Conservation (phyloP, 2,797 vertebrate genomes). For the Xenops minutus region DNA sequence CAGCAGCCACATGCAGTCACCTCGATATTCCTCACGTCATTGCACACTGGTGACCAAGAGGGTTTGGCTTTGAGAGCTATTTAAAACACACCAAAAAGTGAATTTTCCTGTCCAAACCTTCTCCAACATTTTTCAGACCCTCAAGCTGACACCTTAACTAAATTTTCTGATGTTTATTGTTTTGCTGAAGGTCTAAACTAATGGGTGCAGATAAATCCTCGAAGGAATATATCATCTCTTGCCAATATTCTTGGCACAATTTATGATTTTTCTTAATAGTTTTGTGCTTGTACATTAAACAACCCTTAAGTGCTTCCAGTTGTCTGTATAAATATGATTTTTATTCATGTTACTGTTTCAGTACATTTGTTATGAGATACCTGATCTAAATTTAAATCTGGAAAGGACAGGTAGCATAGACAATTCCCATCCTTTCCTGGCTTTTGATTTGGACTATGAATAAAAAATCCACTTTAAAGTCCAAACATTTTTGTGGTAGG, state of each 20-base stretch:
- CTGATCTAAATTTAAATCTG: background rate
- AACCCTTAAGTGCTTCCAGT: background rate
- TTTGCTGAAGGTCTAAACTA: background rate
- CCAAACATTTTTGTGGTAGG: background rate
- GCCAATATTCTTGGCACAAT: background rate
- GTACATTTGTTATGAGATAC: background rate
- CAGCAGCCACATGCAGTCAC: background rate
- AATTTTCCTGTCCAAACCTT: background rate
- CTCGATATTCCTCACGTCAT: background rate
- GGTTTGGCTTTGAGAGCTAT: background rate
- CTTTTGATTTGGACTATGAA: background rate
- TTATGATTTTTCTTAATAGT: slow-evolving; percentile 1
- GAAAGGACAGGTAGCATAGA: background rate
- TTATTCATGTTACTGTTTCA: background rate
- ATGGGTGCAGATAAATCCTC: background rate
- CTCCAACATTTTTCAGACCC: background rate
- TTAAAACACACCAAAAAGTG: background rate
- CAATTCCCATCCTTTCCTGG: background rate
- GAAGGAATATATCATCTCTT: background rate
- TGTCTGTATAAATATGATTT: background rate
- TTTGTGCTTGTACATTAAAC: slow-evolving; percentile 4
- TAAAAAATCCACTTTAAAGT: background rate
- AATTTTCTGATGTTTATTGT: background rate
- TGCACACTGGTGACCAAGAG: background rate
- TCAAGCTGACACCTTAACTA: background rate